Evolutionary conservation across 2,797 vertebrate genomes (phyloP).

Genomic region (Diplodus sargus): DNA sequence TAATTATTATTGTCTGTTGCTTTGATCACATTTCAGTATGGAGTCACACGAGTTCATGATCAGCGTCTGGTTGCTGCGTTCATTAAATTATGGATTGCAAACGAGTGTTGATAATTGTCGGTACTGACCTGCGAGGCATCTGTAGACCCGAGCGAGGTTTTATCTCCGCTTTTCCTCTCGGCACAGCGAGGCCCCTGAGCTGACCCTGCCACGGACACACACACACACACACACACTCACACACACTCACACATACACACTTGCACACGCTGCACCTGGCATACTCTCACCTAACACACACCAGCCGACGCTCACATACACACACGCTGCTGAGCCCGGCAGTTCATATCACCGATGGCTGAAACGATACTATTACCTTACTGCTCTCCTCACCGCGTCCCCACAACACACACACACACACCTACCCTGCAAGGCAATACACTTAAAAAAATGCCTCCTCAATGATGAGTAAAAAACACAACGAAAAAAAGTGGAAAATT

Average conservation of each 20-base stretch:
- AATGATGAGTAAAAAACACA: no score
- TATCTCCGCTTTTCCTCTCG: conserved; percentile 24
- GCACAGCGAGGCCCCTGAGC: conserved; percentile 25
- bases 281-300: conserved; percentile 18
- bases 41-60: neutral
- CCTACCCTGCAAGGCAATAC: neutral
- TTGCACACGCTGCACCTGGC: conserved; percentile 13
- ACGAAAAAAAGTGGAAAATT: no score
- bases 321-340: conserved; percentile 18
- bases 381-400: conserved; percentile 13
- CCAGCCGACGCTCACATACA: neutral
- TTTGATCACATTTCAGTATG: neutral
- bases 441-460: no score
- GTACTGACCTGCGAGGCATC: conserved; percentile 47
- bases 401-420: conserved; percentile 26
- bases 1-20: neutral
- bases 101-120: conserved; percentile 29
- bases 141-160: conserved; percentile 38
- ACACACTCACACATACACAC: conserved; percentile 28
- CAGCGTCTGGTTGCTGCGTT: no score
- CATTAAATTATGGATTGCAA: neutral
- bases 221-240: conserved; percentile 25
- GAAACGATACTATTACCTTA: conserved; percentile 50
- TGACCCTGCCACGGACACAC: conserved; percentile 32
- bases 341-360: conserved; percentile 69